These are phyloP conservation scores for Psephotus haematonotus DNA, from an alignment of 2,113 vertebrate species.

Conservation along the genomic window DNA sequence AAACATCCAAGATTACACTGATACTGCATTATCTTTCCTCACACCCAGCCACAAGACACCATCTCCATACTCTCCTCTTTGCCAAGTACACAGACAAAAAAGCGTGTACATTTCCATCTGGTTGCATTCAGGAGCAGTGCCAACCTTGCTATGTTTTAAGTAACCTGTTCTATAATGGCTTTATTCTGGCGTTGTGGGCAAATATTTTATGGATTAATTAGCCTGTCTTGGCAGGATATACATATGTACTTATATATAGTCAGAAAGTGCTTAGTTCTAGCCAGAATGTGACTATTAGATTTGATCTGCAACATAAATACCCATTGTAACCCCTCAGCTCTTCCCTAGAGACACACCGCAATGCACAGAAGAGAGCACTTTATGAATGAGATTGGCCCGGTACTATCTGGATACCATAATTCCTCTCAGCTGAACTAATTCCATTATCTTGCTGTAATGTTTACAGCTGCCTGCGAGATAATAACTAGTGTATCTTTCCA, in stretches of 20 bases:
- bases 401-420: conserved; percentile 3
- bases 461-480: conserved; percentile 49
- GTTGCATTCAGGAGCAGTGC: background rate
- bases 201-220: conserved; percentile 52
- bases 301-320: conserved; percentile 41
- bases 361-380: background rate
- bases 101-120: background rate
- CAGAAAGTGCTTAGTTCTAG: conserved; percentile 44
- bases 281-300: conserved; percentile 24
- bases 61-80: background rate
- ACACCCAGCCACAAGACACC: background rate
- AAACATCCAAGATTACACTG: background rate
- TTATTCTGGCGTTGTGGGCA: conserved; percentile 19
- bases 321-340: background rate
- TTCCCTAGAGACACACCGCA: background rate
- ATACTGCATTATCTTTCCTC: background rate
- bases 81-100: background rate
- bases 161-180: conserved; percentile 27
- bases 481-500: conserved; percentile 29
- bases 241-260: background rate
- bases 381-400: conserved; percentile 25
- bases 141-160: conserved; percentile 40
- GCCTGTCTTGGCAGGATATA: conserved; percentile 9
- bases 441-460: conserved; percentile 46
- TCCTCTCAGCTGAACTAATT: conserved; percentile 54